Base-by-base conservation (phyloP, 2,888 invertebrate genomes). In the Hetaerina titia region DNA sequence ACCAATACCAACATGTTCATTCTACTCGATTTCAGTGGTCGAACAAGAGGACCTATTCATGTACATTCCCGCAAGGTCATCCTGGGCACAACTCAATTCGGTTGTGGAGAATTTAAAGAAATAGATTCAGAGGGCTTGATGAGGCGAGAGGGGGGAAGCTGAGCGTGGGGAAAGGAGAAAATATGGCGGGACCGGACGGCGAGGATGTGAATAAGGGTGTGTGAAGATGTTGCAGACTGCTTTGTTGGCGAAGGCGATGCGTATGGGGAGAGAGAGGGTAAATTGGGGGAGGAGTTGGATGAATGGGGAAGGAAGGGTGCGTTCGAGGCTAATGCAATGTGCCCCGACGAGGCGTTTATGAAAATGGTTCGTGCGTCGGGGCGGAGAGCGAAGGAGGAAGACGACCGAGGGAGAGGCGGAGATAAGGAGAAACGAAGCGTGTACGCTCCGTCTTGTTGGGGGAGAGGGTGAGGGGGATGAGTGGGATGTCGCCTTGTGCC, bases 281-380 rank as follows among this genome's bases (percentile, higher is more conserved):
- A 13, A 7, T 6, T 7, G 13, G 69, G 15, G 69, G n/a, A 69
- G 69, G 22, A 13, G 7, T 69, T 45, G 45, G 45, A 45, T n/a
- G 9, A n/a, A 9, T 15, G 69, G 69, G 69, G 19, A 69, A 7
- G 69, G n/a, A n/a, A 69, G 45, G 88, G 15, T 15, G 63, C 90
- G 90, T 90, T 60, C 63, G 63, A 90, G 25, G 60, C 60, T 90
- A 90, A 90, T 90, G 90, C 90, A 31, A 90, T 57, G 63, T 56
- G 90, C 60, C 22, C 60, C 63, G 57, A 56, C 90, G 90, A 63
- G 63, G 90, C 90, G 90, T 90, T 90, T 90, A 90, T 90, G 90
- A 90, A 90, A 90, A 90, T 90, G 60, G 63, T 90, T 63, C 90
- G 60, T 90, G 90, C 90, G 60, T 90, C 90, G 25, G 25, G 63